Conservation (phyloP, 2,888 invertebrate species). For the Ophion ellenae region DNA sequence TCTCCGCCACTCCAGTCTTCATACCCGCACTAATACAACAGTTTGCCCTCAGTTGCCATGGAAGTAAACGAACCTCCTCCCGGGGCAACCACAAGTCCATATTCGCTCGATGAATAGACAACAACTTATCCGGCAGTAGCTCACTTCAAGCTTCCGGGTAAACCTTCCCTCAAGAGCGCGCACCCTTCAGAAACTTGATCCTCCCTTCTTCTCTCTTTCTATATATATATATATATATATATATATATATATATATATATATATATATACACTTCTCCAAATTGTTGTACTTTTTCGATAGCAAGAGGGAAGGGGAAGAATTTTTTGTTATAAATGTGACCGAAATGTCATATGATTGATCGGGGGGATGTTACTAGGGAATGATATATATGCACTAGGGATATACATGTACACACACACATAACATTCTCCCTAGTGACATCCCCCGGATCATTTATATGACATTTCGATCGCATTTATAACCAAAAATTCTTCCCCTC, state of each 20-base stretch:
- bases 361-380: too few relatives aligned
- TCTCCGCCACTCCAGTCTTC: too few relatives aligned
- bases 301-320: background rate
- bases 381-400: too few relatives aligned
- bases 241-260: too few relatives aligned
- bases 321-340: too few relatives aligned
- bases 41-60: conserved; percentile 72
- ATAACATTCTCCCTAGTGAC: too few relatives aligned
- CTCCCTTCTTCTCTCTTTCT: background rate
- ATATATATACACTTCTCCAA: too few relatives aligned
- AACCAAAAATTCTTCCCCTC: background rate
- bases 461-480: too few relatives aligned
- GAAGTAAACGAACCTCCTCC: conserved; percentile 69
- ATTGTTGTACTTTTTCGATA: background rate
- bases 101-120: conserved; percentile 58
- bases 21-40: background rate
- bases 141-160: conserved; percentile 56
- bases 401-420: too few relatives aligned
- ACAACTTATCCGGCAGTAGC: conserved; percentile 60
- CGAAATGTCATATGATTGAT: too few relatives aligned
- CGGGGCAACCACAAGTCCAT: conserved; percentile 45
- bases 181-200: conserved; percentile 54
- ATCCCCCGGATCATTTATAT: too few relatives aligned
- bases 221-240: too few relatives aligned
- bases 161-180: conserved; percentile 51